Base-by-base conservation (phyloP, 2,113 vertebrate species). In the Pampusana beccarii region DNA sequence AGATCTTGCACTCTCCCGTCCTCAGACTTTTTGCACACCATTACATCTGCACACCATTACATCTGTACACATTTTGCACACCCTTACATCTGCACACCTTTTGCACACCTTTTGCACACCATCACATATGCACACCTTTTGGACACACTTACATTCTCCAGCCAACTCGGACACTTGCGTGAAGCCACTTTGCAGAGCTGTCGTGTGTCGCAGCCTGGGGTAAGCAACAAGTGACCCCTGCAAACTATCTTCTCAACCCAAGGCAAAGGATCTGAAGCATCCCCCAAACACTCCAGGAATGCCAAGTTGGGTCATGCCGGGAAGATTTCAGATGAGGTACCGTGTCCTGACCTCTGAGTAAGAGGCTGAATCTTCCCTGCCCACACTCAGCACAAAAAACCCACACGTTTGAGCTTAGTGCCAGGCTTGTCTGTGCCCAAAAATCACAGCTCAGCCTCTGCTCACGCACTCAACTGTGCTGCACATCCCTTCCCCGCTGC, bases 201-300 rank as follows among this genome's bases (percentile, higher is more conserved):
- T 24, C 7, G 7, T 3, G 3, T 7, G 9, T 58, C 24, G 5
- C 56, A 62, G 40, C 36, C 48, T 6, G 33, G 44, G n/a, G 61
- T 7, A 25, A 75, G 57, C 21, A 51, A 13, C 53, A 18, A 56
- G 38, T 1, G 12, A 34, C 28, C 48, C 40, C 69, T 34, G 42
- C n/a, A 10, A 34, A 46, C 23, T 24, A 36, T 26, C 64, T n/a
- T 40, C 60, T 31, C n/a, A 3, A 9, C 2, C 3, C 8, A 5
- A 58, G 23, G 60, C 51, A 38, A 36, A 91, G 78, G 74, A 81
- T 72, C 78, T 80, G 81, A 88, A 93, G 79, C 70, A 91, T 85
- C 28, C 67, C 53, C n/a, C 42, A 81, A 16, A 53, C 56, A 57
- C 88, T 61, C 16, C 23, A 62, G 91, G 73, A 95, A 97, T 78